Evolutionary conservation across 1,140 invertebrate species (phyloP).

Genomic region (Paracyclopina nana): DNA sequence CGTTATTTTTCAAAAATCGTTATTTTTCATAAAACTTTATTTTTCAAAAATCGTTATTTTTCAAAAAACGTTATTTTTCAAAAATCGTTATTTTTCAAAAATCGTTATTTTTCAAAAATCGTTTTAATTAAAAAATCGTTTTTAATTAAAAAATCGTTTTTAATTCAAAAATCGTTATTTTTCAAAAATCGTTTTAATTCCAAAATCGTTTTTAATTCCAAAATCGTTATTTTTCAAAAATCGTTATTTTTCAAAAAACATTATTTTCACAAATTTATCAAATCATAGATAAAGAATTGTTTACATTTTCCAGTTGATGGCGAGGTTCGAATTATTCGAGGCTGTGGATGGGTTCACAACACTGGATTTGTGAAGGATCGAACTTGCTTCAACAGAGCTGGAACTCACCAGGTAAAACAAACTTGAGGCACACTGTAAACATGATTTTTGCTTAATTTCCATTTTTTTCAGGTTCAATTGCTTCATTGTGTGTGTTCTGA

Average conservation of each 20-base stretch:
- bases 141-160: too few relatives aligned
- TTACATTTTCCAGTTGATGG: not conserved
- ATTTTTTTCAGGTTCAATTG: not conserved
- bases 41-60: too few relatives aligned
- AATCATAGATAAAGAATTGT: too few relatives aligned
- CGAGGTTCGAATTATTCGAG: slow-evolving; percentile 6
- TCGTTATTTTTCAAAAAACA: not conserved
- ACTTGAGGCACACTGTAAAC: not conserved
- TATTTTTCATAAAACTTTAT: too few relatives aligned
- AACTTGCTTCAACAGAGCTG: slow-evolving; percentile 2
- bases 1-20: too few relatives aligned
- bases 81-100: too few relatives aligned
- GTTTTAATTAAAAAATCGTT: too few relatives aligned
- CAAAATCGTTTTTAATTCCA: not conserved
- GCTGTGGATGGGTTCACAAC: slow-evolving; percentile 8
- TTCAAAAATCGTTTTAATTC: not conserved
- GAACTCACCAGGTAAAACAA: slow-evolving; percentile 6
- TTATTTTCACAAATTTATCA: too few relatives aligned
- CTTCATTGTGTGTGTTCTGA: not conserved
- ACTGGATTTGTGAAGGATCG: not conserved
- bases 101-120: too few relatives aligned
- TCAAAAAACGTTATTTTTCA: too few relatives aligned
- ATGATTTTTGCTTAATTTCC: not conserved
- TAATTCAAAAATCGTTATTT: too few relatives aligned
- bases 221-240: not conserved